Evolutionary conservation across 2,888 invertebrate genomes (phyloP).

Genomic region (Fragum sueziense): DNA sequence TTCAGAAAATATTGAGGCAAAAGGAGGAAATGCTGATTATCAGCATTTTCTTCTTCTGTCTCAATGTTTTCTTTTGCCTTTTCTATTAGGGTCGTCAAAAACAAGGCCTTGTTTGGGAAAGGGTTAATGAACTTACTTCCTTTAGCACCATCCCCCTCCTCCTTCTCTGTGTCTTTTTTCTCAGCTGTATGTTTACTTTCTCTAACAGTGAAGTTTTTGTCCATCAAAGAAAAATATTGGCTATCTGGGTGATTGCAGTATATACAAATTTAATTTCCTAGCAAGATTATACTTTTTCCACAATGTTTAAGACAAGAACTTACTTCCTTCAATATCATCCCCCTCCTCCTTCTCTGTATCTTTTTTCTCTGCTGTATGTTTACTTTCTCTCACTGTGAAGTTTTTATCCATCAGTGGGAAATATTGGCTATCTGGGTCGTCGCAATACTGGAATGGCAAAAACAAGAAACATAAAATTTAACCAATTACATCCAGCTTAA

Average conservation of each 20-base stretch:
- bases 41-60: too few relatives aligned
- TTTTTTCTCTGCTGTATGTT: slow-evolving; percentile 55
- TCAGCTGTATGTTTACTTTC: slow-evolving; percentile 69
- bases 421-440: slow-evolving; percentile 97
- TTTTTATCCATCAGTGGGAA: slow-evolving; percentile 95
- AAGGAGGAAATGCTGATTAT: slow-evolving; percentile 99
- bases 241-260: slow-evolving; percentile 99
- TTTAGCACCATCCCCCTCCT: slow-evolving; percentile 20
- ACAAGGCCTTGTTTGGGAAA: too few relatives aligned
- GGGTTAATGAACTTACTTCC: slow-evolving; percentile 17
- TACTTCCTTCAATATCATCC: slow-evolving; percentile 24
- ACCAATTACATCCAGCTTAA: too few relatives aligned
- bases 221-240: slow-evolving; percentile 95
- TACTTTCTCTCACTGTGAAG: slow-evolving; percentile 88
- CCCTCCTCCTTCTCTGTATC: slow-evolving; percentile 15
- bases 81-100: too few relatives aligned
- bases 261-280: too few relatives aligned
- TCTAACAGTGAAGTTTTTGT: slow-evolving; percentile 93
- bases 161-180: slow-evolving; percentile 15
- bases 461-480: too few relatives aligned
- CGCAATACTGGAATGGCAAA: slow-evolving; percentile 91
- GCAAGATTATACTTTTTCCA: too few relatives aligned
- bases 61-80: too few relatives aligned
- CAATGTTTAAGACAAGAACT: too few relatives aligned
- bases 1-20: slow-evolving; percentile 95